Conservation (phyloP, 2,888 invertebrate genomes). For the Pyrochroa serraticornis region DNA sequence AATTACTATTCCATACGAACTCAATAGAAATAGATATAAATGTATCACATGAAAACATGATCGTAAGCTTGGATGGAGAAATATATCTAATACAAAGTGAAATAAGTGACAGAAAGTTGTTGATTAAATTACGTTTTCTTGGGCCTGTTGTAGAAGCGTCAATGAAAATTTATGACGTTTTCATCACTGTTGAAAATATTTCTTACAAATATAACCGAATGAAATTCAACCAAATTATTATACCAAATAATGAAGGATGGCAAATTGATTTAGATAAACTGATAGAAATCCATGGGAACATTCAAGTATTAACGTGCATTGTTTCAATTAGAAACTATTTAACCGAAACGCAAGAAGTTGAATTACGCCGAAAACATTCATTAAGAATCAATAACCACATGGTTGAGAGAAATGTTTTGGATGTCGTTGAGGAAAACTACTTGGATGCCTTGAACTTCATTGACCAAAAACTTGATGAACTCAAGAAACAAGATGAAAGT, state of each 20-base stretch:
- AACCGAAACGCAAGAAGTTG: neutral
- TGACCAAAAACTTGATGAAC: conserved; percentile 5
- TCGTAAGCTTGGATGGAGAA: conserved; percentile 43
- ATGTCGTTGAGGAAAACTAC: conserved; percentile 3
- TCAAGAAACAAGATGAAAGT: neutral
- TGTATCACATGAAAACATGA: conserved; percentile 41
- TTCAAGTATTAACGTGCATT: conserved; percentile 10
- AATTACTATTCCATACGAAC: conserved; percentile 39
- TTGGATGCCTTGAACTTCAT: conserved; percentile 8
- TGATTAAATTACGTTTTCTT: conserved; percentile 41
- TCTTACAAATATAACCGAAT: conserved; percentile 2
- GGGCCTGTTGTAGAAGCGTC: conserved; percentile 39
- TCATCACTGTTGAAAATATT: neutral
- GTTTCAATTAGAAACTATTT: conserved; percentile 5
- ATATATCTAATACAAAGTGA: conserved; percentile 44
- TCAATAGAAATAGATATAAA: conserved; percentile 37
- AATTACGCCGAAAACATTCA: neutral
- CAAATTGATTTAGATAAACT: conserved; percentile 23
- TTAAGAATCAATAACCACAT: conserved; percentile 12
- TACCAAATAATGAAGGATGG: conserved; percentile 12
- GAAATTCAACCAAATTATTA: neutral
- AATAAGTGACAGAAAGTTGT: conserved; percentile 28
- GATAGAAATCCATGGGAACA: conserved; percentile 11
- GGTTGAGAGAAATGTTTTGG: conserved; percentile 9
- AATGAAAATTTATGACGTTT: conserved; percentile 40